Conservation (phyloP, 2,888 invertebrate species). For the Rhagophthalmus giganteus region DNA sequence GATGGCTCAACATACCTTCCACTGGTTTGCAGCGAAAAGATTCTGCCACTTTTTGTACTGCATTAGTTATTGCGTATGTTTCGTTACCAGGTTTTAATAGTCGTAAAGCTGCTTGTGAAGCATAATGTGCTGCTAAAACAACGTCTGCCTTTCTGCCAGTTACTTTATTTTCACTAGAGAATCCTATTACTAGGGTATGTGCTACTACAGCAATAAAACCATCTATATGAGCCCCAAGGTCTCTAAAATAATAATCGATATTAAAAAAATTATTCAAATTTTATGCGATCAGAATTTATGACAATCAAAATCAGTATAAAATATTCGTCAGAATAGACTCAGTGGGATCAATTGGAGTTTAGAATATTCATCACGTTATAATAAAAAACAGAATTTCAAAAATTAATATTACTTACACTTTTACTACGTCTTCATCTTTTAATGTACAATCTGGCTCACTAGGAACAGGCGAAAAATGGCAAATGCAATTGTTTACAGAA, state of each 20-base stretch:
- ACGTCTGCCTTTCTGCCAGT: constrained; percentile 92
- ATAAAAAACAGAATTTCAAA: constrained; percentile 2
- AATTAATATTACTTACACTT: constrained; percentile 95
- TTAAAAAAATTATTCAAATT: constrained; percentile 14
- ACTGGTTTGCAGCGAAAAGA: constrained; percentile 96
- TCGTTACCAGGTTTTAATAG: constrained; percentile 89
- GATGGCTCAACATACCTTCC: constrained; percentile 80
- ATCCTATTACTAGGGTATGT: constrained; percentile 90
- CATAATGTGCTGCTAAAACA: constrained; percentile 91
- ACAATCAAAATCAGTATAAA: not conserved
- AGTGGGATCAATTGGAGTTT: constrained; percentile 44
- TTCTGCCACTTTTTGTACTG: constrained; percentile 90
- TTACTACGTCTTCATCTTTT: constrained; percentile 92
- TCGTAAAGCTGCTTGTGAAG: constrained; percentile 93
- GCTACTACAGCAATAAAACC: constrained; percentile 98
- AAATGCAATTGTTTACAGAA: constrained; percentile 98
- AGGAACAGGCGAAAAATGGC: constrained; percentile 96
- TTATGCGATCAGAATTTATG: not conserved
- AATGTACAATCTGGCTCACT: constrained; percentile 87
- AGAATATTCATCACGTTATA: constrained; percentile 30
- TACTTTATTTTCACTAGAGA: constrained; percentile 71
- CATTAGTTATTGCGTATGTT: constrained; percentile 88
- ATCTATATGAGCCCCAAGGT: constrained; percentile 97
- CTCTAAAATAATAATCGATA: constrained; percentile 72
- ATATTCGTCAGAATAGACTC: constrained; percentile 30